A percentile compares a stretch with the other conserved stretches of the same genome.
These are phyloP conservation scores for Mesorhabditis sp. DNA, from an alignment of 2,888 invertebrate genomes.

Conservation along the genomic window DNA sequence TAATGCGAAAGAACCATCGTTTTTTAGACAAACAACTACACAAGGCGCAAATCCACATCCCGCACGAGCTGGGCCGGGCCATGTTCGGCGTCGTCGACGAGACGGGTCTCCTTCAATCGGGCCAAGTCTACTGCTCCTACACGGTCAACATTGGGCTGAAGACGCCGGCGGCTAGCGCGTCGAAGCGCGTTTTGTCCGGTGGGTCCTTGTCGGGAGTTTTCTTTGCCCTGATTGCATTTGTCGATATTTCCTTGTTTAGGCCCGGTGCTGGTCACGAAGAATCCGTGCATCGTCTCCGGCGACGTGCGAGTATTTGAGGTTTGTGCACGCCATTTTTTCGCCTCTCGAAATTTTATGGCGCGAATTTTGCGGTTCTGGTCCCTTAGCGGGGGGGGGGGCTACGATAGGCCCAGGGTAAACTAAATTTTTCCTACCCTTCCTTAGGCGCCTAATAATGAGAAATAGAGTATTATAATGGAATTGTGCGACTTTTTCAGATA, in stretches of 20 bases:
- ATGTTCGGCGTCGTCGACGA: no score
- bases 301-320: constrained; percentile 57
- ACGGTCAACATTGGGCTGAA: constrained; percentile 27
- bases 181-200: constrained; percentile 22
- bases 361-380: no score
- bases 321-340: no score
- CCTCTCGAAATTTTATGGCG: no score
- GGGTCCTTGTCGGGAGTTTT: not conserved
- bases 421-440: no score
- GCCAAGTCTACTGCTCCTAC: constrained; percentile 3
- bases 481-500: no score
- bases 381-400: no score
- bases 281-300: constrained; percentile 60
- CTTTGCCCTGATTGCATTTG: not conserved
- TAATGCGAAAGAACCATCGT: no score
- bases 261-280: constrained; percentile 59
- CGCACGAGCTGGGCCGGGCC: not conserved
- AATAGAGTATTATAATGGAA: no score
- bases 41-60: constrained; percentile 17
- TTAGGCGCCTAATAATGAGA: no score
- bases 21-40: constrained; percentile 13
- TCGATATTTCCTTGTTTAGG: constrained; percentile 26
- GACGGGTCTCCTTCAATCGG: no score
- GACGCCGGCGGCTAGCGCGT: constrained; percentile 23
- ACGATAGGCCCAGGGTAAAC: no score